Percentiles rank a stretch among this genome's conserved stretches.
phyloP scores from a whole-genome alignment of 2,888 invertebrate species.

The Argynnis bischoffii region DNA sequence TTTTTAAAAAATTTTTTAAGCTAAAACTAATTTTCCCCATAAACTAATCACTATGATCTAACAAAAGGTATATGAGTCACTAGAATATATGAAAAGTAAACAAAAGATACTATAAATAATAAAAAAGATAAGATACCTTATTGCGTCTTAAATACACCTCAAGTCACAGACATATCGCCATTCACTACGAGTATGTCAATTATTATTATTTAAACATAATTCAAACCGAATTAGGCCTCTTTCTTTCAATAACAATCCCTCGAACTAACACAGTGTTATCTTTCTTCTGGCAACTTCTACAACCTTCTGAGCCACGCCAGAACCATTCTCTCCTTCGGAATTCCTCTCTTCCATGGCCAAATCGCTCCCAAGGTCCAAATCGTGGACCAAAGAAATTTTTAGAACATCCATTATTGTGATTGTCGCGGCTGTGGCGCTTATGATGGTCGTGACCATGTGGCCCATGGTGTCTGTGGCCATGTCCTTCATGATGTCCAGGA shows the following conservation, averaged over 20 bases:
- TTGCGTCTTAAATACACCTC: background rate
- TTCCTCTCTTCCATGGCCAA: constrained; percentile 6
- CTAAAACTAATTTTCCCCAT: too few species aligned
- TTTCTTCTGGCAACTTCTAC: constrained; percentile 9
- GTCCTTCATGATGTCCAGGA: constrained; percentile 21
- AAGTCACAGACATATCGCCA: background rate
- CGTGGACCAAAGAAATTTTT: constrained; percentile 14
- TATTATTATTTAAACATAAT: background rate
- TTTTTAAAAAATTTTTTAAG: too few species aligned
- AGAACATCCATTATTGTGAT: background rate
- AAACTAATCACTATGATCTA: too few species aligned
- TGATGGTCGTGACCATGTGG: constrained; percentile 16
- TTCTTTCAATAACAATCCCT: constrained; percentile 27
- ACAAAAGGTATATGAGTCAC: too few species aligned
- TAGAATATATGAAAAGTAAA: too few species aligned
- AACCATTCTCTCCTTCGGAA: constrained; percentile 10
- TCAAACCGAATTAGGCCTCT: constrained; percentile 27
- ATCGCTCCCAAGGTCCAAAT: constrained; percentile 14
- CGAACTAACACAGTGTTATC: constrained; percentile 27
- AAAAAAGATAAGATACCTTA: constrained; percentile 4
- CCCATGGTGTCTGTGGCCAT: constrained; percentile 24
- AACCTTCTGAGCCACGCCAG: constrained; percentile 6
- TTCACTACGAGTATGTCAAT: background rate
- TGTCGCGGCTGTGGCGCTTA: background rate
- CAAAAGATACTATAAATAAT: background rate